Evolutionary conservation across 2,888 invertebrate genomes (phyloP), one percentile per base, ranked within the genome.

Genomic region (Diabrotica balteata): DNA sequence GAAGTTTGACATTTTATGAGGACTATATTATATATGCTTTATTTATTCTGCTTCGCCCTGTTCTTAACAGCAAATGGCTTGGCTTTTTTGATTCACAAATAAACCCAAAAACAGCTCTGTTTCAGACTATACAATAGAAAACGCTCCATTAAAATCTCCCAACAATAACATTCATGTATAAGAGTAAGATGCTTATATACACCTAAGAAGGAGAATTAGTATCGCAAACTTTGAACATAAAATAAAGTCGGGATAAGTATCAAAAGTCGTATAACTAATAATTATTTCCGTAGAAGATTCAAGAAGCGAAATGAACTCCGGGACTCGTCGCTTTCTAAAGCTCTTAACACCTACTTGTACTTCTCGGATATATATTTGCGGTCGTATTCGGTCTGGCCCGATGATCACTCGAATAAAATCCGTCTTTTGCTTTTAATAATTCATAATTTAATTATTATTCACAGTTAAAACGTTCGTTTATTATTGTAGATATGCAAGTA

Each of bases 181-280:
- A 17, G 10, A 22, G 59, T 42, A 43, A 72, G 70, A 72, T 72
- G 71, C 51, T 49, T 59, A 51, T 32, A 32, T 32, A 42, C 67
- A 72, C 68, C 69, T 69, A 71, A 75, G 71, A 67, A 62, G 61
- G 64, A 62, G 71, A 71, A 72, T 73, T 69, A 73, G 74, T 68
- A 70, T 69, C 67, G 72, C 72, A 62, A 75, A 76, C 74, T 75
- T 76, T 69, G 71, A 69, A 71, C 73, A 73, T 76, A 74, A 76
- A 76, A 76, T 76, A 76, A 76, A 76, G 73, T 73, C 75, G 67
- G 68, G 75, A 75, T 75, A 75, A 76, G 76, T 76, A 76, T 76
- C 75, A 75, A 75, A 76, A 76, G 73, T 76, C 75, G 69, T 75
- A 76, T 76, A 76, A 76, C 76, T 76, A 76, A 76, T 75, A 76